Evolutionary conservation across 2,888 invertebrate species (phyloP), one percentile per base, ranked within the genome.

Genomic region (Tanypteryx hageni): DNA sequence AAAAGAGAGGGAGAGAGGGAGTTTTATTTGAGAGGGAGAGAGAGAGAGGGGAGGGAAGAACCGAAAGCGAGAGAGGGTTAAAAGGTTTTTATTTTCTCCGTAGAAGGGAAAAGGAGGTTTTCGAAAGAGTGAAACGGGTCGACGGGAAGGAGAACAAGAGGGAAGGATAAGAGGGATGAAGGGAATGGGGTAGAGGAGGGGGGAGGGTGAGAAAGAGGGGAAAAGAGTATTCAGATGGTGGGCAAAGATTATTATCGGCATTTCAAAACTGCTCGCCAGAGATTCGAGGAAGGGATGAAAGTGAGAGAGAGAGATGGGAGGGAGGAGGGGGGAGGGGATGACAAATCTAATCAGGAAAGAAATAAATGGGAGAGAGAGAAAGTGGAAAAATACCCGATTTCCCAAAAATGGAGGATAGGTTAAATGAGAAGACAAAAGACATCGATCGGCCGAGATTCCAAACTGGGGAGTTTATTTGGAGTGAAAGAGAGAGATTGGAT

Each of bases 71-170:
- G 68, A 22, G 68, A 68, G 68, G 68, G 76, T 22, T 22, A 27
- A 76, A 76, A 76, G 27, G 76, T 27, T 76, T 76, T 76, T 27
- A 76, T 76, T 76, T 76, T 76, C 76, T 76, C 27, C 27, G 44
- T 5, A 5, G 44, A 44, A 44, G 44, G 44, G 44, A 44, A 44
- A 44, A 5, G 44, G 44, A 44, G 5, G 44, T 44, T 44, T 44
- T 44, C 5, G 44, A 22, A 76, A 22, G 76, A 76, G 76, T 22
- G n/a, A 18, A 68, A 68, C 16, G 18, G 76, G 27, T 22, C 76
- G 5, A 27, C 27, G 22, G 22, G 22, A 22, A 76, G 22, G 22
- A 76, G 27, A 18, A 22, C 16, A 44, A 44, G 44, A 3, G 44
- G 44, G 5, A 3, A 44, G 5, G 44, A 5, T 3, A 44, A 44